Evolutionary conservation across 2,797 vertebrate genomes (phyloP), one percentile per base, ranked within the genome.

Genomic region (Halcyon leucocephala): DNA sequence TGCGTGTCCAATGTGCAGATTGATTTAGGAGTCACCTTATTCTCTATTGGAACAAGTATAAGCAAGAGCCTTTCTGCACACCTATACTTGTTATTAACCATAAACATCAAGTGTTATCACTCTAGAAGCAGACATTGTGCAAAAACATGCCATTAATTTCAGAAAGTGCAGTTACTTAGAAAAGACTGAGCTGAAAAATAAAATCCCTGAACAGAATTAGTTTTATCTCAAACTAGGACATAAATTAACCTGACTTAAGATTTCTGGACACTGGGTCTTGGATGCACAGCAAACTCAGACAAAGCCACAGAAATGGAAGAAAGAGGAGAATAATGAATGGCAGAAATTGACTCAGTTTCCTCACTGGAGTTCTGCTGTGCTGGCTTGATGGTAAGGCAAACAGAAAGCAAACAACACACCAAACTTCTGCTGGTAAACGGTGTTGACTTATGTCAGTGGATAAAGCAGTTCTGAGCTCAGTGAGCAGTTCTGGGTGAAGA

Each of bases 321-420:
- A 66, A 66, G 9, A 67, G 35, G 37, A 73, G 58, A 74, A 55
- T 24, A 73, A 41, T 5, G 26, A 37, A 52, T 77, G 29, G 29
- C 54, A 86, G 76, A 64, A 83, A 67, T 67, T 19, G 18, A 17
- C 28, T 74, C 31, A 13, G 20, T 24, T 85, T 41, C 29, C 33
- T 80, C 0, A 0, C 51, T 79, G 77, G 79, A 73, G 48, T 69
- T 93, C 55, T 73, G 44, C 0, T 0, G 37, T 51, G 16, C 28
- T 83, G 72, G 11, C 20, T 91, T 2, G 1, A 12, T 72, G 48
- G 51, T 46, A 51, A 58, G 0, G 0, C 39, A 58, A 69, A 46
- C 6, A 77, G 62, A 87, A 80, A 80, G 28, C 29, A 60, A 84
- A 71, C n/a, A 52, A 7, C 26, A 20, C 31, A n/a, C 9, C 0